Evolutionary conservation across 2,888 invertebrate species (phyloP).

Genomic region (Conomelus anceps): DNA sequence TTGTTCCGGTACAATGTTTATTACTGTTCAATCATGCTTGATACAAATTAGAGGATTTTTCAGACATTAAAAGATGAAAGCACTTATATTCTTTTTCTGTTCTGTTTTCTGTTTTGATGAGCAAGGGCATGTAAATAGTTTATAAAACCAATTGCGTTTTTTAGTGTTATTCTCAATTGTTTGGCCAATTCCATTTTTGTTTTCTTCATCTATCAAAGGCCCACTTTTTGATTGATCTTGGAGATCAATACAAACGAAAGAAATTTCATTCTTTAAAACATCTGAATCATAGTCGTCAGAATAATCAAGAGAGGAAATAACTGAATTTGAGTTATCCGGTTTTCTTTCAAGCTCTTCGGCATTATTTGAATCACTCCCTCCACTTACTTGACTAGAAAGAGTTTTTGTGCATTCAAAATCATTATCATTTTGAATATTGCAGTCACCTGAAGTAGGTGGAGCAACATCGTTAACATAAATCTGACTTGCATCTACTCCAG

Average conservation of each 20-base stretch:
- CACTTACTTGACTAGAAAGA: neutral
- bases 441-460: neutral
- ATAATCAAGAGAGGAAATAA: neutral
- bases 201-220: too few species aligned
- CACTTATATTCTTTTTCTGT: too few species aligned
- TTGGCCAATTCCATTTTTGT: neutral
- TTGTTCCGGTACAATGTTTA: too few species aligned
- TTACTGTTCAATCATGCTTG: too few species aligned
- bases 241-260: neutral
- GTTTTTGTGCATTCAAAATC: neutral
- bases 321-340: neutral
- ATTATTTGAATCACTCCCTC: neutral
- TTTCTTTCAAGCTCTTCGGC: neutral
- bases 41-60: too few species aligned
- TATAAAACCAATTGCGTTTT: neutral
- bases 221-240: neutral
- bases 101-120: neutral
- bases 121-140: neutral
- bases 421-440: neutral
- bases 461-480: neutral
- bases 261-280: neutral
- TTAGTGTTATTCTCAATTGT: neutral
- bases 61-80: too few species aligned
- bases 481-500: neutral
- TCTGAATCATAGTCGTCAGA: neutral